A percentile compares a stretch with the other conserved stretches of the same genome.
phyloP scores from a whole-genome alignment of 2,113 vertebrate species.

The Oncorhynchus keta region DNA sequence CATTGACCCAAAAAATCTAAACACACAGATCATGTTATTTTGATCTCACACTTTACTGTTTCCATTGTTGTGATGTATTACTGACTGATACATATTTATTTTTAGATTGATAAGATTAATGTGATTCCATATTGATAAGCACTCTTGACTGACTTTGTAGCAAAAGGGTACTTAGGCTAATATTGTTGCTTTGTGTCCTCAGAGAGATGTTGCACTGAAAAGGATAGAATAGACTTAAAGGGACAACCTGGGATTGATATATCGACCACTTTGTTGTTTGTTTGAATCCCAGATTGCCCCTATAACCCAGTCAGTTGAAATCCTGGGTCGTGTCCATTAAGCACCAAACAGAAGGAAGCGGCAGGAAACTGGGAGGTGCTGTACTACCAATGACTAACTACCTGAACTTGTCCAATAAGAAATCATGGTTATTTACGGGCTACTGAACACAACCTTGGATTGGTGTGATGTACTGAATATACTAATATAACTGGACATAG shows the following conservation, averaged over 20 bases:
- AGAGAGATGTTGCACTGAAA: slow-evolving; percentile 16
- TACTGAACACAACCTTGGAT: too few relatives aligned
- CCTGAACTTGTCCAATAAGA: too few relatives aligned
- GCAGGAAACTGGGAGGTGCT: too few relatives aligned
- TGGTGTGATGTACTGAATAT: too few relatives aligned
- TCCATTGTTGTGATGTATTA: slow-evolving; percentile 52
- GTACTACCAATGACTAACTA: too few relatives aligned
- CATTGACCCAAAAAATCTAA: slow-evolving; percentile 34
- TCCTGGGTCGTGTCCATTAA: too few relatives aligned
- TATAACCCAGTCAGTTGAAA: too few relatives aligned
- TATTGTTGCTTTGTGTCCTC: slow-evolving; percentile 39
- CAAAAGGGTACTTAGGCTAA: too few relatives aligned
- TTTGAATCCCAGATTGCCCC: neutral
- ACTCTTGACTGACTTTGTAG: slow-evolving; percentile 16
- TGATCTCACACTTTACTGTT: slow-evolving; percentile 22
- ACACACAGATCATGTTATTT: slow-evolving; percentile 12
- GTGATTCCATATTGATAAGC: slow-evolving; percentile 45
- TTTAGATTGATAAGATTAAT: slow-evolving; percentile 38
- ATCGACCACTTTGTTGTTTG: neutral
- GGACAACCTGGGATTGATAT: too few relatives aligned
- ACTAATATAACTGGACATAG: too few relatives aligned
- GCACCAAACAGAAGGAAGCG: too few relatives aligned
- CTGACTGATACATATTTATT: slow-evolving; percentile 54
- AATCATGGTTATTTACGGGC: too few relatives aligned
- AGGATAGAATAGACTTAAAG: neutral